A percentile compares a stretch with the other conserved stretches of the same genome.
These are phyloP conservation scores for Sicus ferrugineus DNA, from an alignment of 2,888 invertebrate genomes.

Conservation along the genomic window DNA sequence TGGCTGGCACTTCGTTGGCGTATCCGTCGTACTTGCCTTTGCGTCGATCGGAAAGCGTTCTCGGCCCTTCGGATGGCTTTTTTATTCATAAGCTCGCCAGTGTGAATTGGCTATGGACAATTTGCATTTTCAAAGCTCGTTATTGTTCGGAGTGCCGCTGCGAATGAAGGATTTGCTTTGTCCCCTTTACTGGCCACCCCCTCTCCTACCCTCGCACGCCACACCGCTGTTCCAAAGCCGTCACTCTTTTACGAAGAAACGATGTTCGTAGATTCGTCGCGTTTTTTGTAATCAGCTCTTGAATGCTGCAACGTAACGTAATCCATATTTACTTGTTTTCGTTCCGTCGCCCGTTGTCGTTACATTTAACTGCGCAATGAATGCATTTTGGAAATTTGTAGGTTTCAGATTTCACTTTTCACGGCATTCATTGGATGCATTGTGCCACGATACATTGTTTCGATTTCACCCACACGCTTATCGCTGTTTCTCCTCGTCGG, in stretches of 20 bases:
- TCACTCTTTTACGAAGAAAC: conserved; percentile 26
- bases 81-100: conserved; percentile 34
- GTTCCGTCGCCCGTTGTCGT: conserved; percentile 1
- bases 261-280: not conserved
- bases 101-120: conserved; percentile 39
- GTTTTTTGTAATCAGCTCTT: conserved; percentile 22
- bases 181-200: not conserved
- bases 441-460: no score
- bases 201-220: no score
- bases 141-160: conserved; percentile 35
- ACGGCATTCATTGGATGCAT: conserved; percentile 16
- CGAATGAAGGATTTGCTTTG: conserved; percentile 8
- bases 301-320: conserved; percentile 11
- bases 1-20: not conserved
- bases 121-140: conserved; percentile 41
- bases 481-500: not conserved
- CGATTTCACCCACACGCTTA: conserved; percentile 31
- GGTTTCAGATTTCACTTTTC: conserved; percentile 38
- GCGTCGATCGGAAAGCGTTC: not conserved
- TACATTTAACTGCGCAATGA: conserved; percentile 28
- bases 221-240: no score
- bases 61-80: conserved; percentile 23
- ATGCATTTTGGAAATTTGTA: conserved; percentile 19
- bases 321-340: not conserved
- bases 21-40: not conserved